A percentile compares a stretch with the other conserved stretches of the same genome.
phyloP scores from a whole-genome alignment of 2,888 invertebrate genomes.

The Apodemia mormo region DNA sequence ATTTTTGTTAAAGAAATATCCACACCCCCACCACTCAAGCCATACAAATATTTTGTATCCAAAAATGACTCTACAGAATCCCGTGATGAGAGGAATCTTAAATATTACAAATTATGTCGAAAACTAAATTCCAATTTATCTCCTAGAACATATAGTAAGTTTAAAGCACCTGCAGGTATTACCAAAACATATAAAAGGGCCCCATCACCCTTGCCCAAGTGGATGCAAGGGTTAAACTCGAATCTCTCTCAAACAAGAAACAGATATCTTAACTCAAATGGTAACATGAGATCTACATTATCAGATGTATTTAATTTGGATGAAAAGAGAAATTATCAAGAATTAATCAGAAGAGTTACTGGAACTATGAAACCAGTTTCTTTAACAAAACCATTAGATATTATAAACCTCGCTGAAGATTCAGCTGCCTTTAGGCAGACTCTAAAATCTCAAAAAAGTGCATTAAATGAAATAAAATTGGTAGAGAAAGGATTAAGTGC shows the following conservation, averaged over 20 bases:
- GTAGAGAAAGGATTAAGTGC: slow-evolving; percentile 53
- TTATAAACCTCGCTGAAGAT: slow-evolving; percentile 61
- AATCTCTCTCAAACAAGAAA: slow-evolving; percentile 53
- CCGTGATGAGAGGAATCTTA: slow-evolving; percentile 46
- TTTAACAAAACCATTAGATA: slow-evolving; percentile 50
- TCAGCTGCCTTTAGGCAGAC: slow-evolving; percentile 61
- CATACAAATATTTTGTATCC: slow-evolving; percentile 55
- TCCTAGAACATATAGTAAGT: slow-evolving; percentile 57
- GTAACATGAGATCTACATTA: slow-evolving; percentile 61
- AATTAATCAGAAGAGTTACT: slow-evolving; percentile 71
- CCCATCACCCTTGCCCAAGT: slow-evolving; percentile 56
- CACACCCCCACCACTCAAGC: slow-evolving; percentile 52
- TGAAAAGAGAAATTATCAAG: slow-evolving; percentile 80
- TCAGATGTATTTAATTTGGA: slow-evolving; percentile 80
- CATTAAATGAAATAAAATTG: slow-evolving; percentile 61
- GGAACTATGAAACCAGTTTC: slow-evolving; percentile 50
- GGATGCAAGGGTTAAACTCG: slow-evolving; percentile 58
- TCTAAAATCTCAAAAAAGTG: slow-evolving; percentile 57
- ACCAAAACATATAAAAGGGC: slow-evolving; percentile 63
- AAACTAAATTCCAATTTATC: slow-evolving; percentile 50
- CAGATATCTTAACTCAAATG: slow-evolving; percentile 56
- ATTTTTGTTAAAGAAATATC: slow-evolving; percentile 65
- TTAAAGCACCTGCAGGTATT: slow-evolving; percentile 63
- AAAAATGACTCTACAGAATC: slow-evolving; percentile 43
- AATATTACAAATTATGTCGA: slow-evolving; percentile 55